Base-by-base conservation (phyloP, 1,140 invertebrate species). In the Aphaenogaster rudis region DNA sequence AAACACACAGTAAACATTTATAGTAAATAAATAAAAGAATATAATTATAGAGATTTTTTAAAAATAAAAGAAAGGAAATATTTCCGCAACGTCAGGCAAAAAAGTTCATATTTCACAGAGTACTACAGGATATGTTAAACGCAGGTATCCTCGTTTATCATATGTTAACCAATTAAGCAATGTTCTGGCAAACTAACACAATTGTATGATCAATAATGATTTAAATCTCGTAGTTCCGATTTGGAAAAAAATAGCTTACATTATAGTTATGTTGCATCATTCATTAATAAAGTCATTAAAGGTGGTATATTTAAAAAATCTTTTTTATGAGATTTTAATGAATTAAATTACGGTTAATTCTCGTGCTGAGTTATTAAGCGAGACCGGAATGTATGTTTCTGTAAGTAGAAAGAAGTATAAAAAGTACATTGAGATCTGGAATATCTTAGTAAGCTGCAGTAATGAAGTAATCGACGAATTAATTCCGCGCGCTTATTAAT, bases 261-360 rank as follows among this genome's bases (percentile, higher is more conserved):
- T 80, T 48, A 6, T 15, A 36, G 79, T 39, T 50, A 8, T 13
- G 3, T 63, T 7, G 3, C 64, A 28, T 72, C 28, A 42, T 54
- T 54, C 0, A 0, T 5, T 54, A 54, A 71, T 63, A 13, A 33
- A 39, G 1, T 54, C 5, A 72, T 54, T 36, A 13, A 39, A 42
- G 42, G 15, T 42, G 6, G 15, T 36, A 7, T 54, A 21, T 54
- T 50, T 33, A 59, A 50, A 17, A 57, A 66, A 36, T 42, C 8
- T 86, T 69, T 64, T 48, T 61, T 17, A 42, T 50, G 15, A 84
- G 50, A 74, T 90, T 89, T 84, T 72, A 89, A 90, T 89, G 79
- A 89, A 89, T 89, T 81, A 82, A 90, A 89, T 90, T 89, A 87
- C 59, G 33, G 57, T 90, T 90, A 78, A 90, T 86, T 88, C 74